Conservation (phyloP, 2,888 invertebrate genomes). For the Drosophila helvetica region DNA sequence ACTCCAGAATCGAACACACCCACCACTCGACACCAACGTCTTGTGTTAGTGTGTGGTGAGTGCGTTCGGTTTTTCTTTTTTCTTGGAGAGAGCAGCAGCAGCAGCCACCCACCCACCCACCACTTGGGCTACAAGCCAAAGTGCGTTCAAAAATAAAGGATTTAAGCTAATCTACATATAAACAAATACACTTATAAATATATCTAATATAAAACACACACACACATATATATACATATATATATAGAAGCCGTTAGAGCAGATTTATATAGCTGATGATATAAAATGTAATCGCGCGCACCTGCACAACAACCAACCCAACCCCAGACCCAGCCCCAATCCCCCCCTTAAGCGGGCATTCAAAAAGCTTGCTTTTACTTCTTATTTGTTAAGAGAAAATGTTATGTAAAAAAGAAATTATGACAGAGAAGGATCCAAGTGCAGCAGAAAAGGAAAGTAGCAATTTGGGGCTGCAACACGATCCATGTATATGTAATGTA, state of each 20-base stretch:
- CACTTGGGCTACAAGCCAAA: conserved; percentile 71
- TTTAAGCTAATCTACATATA: conserved; percentile 33
- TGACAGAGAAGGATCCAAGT: conserved; percentile 11
- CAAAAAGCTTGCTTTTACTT: not conserved
- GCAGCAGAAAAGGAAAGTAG: conserved; percentile 13
- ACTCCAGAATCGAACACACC: conserved; percentile 12
- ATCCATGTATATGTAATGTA: conserved; percentile 49
- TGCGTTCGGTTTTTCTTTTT: conserved; percentile 17
- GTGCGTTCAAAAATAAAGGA: conserved; percentile 56
- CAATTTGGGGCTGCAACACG: conserved; percentile 7
- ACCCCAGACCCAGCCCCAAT: conserved; percentile 17
- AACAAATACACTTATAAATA: conserved; percentile 41
- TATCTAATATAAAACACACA: conserved; percentile 16
- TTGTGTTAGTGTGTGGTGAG: conserved; percentile 16
- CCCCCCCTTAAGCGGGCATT: not conserved
- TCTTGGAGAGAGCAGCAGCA: conserved; percentile 14
- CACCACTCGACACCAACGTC: conserved; percentile 18
- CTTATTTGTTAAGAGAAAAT: not conserved
- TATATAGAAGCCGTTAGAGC: conserved; percentile 46
- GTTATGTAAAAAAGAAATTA: not conserved
- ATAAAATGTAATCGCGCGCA: conserved; percentile 43
- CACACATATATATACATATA: conserved; percentile 31
- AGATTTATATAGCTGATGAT: conserved; percentile 20
- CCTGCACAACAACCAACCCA: conserved; percentile 38
- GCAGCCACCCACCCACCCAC: no score